Evolutionary conservation across 2,113 vertebrate genomes (phyloP).

Genomic region (Ia io): DNA sequence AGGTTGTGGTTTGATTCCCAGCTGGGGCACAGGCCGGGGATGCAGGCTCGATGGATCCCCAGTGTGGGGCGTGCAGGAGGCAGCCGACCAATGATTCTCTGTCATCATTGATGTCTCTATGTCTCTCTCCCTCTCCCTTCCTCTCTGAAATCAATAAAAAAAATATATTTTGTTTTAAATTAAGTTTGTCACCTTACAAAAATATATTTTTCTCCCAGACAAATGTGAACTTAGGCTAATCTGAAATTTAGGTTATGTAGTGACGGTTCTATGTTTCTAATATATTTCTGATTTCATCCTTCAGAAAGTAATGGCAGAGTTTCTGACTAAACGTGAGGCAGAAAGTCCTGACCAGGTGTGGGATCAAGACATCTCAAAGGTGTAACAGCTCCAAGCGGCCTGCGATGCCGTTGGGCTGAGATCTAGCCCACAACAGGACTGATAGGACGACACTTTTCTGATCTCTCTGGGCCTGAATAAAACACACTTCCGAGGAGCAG

Average conservation of each 20-base stretch:
- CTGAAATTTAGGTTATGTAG: neutral
- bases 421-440: neutral
- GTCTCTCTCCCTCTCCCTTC: too few relatives aligned
- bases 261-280: slow-evolving; percentile 3
- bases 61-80: too few relatives aligned
- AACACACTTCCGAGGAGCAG: neutral
- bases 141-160: too few relatives aligned
- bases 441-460: neutral
- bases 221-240: neutral
- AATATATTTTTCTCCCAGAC: neutral
- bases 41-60: too few relatives aligned
- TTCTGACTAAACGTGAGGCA: neutral
- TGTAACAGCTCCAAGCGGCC: neutral
- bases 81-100: too few relatives aligned
- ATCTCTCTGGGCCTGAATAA: neutral
- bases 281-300: slow-evolving; percentile 18
- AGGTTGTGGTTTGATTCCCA: too few relatives aligned
- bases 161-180: neutral
- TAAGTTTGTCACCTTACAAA: neutral
- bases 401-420: slow-evolving; percentile 6
- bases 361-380: neutral
- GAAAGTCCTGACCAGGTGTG: neutral
- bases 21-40: too few relatives aligned
- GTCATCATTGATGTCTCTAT: too few relatives aligned
- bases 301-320: neutral